Conservation (phyloP, 2,888 invertebrate species). For the Odontocerum albicorne region DNA sequence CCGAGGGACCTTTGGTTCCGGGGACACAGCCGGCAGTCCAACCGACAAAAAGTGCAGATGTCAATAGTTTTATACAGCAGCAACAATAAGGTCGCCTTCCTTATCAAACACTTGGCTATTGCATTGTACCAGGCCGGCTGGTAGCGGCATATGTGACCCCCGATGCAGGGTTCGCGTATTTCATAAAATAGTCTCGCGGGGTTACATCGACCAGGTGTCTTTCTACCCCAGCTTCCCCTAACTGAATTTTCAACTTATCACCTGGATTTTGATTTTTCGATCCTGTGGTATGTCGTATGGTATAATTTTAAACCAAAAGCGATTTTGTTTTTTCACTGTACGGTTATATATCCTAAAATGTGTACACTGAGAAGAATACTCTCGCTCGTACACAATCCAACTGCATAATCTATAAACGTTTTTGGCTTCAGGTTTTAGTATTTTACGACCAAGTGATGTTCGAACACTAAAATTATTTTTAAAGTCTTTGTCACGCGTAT, state of each 20-base stretch:
- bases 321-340: too few relatives aligned
- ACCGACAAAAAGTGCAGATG: conserved; percentile 33
- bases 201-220: conserved; percentile 13
- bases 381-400: too few relatives aligned
- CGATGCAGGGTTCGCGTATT: conserved; percentile 23
- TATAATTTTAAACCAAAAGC: too few relatives aligned
- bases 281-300: too few relatives aligned
- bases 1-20: neutral
- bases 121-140: conserved; percentile 19
- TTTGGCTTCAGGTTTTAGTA: too few relatives aligned
- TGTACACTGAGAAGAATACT: too few relatives aligned
- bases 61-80: conserved; percentile 22
- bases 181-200: neutral
- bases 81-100: conserved; percentile 22
- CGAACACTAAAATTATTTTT: too few relatives aligned
- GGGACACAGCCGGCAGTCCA: conserved; percentile 11
- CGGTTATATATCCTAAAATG: too few relatives aligned
- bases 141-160: conserved; percentile 24
- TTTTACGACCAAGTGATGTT: too few relatives aligned
- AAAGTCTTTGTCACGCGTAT: too few relatives aligned
- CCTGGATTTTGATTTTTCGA: conserved; percentile 8
- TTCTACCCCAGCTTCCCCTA: neutral
- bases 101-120: conserved; percentile 23
- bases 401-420: too few relatives aligned
- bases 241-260: neutral